A percentile compares a stretch with the other conserved stretches of the same genome.
Evolutionary conservation across 2,797 vertebrate genomes (phyloP).

Genomic region (Poecilia wingei): DNA sequence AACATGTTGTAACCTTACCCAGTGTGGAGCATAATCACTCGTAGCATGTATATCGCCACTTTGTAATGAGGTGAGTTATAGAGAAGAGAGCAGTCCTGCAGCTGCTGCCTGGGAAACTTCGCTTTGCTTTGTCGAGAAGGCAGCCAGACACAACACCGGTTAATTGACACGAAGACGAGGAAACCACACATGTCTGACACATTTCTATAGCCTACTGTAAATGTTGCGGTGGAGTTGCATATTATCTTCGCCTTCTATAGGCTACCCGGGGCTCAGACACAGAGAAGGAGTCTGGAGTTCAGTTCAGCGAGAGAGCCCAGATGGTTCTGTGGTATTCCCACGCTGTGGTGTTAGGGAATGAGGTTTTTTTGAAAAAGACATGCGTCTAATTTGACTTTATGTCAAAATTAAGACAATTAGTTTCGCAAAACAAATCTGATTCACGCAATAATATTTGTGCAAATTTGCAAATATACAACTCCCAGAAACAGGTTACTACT

Average conservation of each 20-base stretch:
- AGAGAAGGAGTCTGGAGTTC: slow-evolving; percentile 30
- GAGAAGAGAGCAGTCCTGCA: slow-evolving; percentile 52
- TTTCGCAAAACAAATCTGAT: not conserved
- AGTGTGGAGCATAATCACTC: slow-evolving; percentile 67
- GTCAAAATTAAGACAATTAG: not conserved
- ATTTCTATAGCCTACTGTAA: slow-evolving; percentile 54
- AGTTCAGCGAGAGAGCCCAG: not conserved
- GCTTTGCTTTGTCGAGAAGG: slow-evolving; percentile 39
- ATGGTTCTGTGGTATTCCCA: not conserved
- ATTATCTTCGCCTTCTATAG: slow-evolving; percentile 38
- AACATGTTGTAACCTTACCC: slow-evolving; percentile 78
- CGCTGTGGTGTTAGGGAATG: not conserved
- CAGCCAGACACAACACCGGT: slow-evolving; percentile 66
- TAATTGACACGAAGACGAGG: slow-evolving; percentile 63
- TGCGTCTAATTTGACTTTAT: not conserved
- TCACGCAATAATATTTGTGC: too few relatives aligned
- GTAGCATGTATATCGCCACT: slow-evolving; percentile 59
- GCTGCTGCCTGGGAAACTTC: slow-evolving; percentile 65
- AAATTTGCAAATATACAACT: not conserved
- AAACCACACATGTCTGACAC: slow-evolving; percentile 63
- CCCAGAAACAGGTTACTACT: not conserved
- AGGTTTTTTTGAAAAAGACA: not conserved
- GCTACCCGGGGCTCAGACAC: slow-evolving; percentile 19
- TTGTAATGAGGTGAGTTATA: slow-evolving; percentile 67
- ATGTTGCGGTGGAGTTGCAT: slow-evolving; percentile 45